These are phyloP conservation scores for Discoglossus pictus DNA, from an alignment of 2,797 vertebrate genomes.

Conservation along the genomic window DNA sequence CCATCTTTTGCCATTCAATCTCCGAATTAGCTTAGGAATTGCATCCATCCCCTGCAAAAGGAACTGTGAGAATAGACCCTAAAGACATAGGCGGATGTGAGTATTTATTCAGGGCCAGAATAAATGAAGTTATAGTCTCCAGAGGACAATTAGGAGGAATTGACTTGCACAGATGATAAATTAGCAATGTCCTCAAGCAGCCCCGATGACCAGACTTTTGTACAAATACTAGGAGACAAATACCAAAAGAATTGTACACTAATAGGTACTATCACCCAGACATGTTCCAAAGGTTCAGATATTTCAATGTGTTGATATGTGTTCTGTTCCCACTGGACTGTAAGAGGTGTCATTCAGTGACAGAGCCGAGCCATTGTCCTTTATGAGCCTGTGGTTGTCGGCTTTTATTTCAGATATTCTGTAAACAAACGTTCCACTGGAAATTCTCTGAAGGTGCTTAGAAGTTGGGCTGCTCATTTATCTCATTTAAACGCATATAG, in stretches of 20 bases:
- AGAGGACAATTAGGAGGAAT: constrained; percentile 32
- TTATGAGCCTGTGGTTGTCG: neutral
- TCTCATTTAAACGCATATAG: constrained; percentile 15
- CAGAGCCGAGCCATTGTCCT: constrained; percentile 11
- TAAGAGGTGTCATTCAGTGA: constrained; percentile 18
- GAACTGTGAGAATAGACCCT: constrained; percentile 24
- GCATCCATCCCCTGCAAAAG: constrained; percentile 13
- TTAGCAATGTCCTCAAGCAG: constrained; percentile 28
- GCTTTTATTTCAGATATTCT: constrained; percentile 5
- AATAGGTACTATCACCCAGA: constrained; percentile 8
- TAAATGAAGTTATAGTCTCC: constrained; percentile 18
- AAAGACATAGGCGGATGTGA: neutral
- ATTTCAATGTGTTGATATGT: constrained; percentile 14
- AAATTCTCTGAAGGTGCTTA: constrained; percentile 8
- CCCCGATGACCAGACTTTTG: constrained; percentile 18
- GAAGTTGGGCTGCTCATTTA: neutral
- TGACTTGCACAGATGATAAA: constrained; percentile 25
- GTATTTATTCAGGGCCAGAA: constrained; percentile 32
- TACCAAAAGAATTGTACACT: constrained; percentile 25
- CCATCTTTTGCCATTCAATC: constrained; percentile 3
- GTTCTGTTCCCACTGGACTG: constrained; percentile 8
- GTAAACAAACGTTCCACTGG: constrained; percentile 1
- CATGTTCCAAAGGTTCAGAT: constrained; percentile 17
- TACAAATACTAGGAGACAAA: constrained; percentile 22
- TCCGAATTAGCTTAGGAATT: neutral